Conservation (phyloP, 1,140 invertebrate species). For the Aporrectodea caliginosa region DNA sequence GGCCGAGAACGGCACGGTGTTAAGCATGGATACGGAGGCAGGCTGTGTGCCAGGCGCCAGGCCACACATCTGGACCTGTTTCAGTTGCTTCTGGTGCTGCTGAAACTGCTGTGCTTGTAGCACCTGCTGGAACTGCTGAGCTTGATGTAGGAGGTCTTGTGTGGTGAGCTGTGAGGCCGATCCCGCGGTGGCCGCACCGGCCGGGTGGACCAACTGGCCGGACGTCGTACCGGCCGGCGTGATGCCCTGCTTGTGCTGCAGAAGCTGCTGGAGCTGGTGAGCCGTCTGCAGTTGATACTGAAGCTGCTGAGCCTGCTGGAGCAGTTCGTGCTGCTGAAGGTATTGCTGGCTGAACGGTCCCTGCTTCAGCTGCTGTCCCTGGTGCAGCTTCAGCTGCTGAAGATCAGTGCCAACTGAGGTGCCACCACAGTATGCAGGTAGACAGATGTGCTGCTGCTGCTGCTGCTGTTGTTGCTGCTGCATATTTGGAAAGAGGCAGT, state of each 20-base stretch:
- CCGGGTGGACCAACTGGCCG: background rate
- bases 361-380: slow-evolving; percentile 39
- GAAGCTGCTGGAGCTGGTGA: slow-evolving; percentile 41
- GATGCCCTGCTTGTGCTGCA: slow-evolving; percentile 40
- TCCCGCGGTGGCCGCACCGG: background rate
- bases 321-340: slow-evolving; percentile 30
- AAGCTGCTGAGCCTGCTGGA: slow-evolving; percentile 35
- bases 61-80: slow-evolving; percentile 17
- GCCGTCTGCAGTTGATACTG: slow-evolving; percentile 44
- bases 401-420: background rate
- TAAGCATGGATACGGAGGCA: background rate
- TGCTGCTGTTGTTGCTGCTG: background rate
- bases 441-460: background rate
- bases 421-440: background rate
- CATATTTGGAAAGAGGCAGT: background rate
- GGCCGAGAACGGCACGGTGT: background rate
- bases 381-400: slow-evolving; percentile 5
- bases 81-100: slow-evolving; percentile 21
- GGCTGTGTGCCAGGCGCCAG: background rate
- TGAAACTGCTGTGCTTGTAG: slow-evolving; percentile 41
- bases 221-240: background rate
- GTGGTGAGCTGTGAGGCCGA: slow-evolving; percentile 34
- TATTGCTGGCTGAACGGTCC: slow-evolving; percentile 56
- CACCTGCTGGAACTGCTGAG: slow-evolving; percentile 47
- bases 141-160: slow-evolving; percentile 38